These are phyloP conservation scores for Noctilio leporinus DNA, from an alignment of 2,113 vertebrate species.

Conservation along the genomic window DNA sequence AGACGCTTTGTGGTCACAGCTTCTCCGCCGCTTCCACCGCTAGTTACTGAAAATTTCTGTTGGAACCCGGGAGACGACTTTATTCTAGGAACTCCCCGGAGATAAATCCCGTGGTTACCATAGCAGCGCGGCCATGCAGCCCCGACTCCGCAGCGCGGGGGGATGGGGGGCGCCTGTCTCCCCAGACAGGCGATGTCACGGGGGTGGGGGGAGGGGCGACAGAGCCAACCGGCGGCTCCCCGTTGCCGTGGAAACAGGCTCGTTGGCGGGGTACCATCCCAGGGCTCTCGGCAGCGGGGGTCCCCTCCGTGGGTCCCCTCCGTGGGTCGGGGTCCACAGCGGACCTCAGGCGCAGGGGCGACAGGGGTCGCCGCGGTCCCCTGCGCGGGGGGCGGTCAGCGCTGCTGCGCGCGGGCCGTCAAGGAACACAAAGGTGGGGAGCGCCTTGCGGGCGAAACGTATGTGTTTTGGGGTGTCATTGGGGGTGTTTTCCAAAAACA, in stretches of 20 bases:
- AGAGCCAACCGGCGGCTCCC: slow-evolving; percentile 49
- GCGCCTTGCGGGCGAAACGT: neutral
- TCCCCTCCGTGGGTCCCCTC: too few species aligned
- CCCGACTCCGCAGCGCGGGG: too few species aligned
- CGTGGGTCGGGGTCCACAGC: too few species aligned
- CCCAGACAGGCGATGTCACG: slow-evolving; percentile 46
- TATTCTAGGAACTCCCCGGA: slow-evolving; percentile 41
- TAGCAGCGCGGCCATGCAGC: slow-evolving; percentile 3
- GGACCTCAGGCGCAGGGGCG: too few species aligned
- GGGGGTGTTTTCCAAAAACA: neutral
- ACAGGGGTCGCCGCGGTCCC: too few species aligned
- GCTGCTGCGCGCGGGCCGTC: neutral
- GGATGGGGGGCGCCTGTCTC: too few species aligned
- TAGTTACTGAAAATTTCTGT: slow-evolving; percentile 31
- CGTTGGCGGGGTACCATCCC: neutral
- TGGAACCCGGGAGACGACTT: slow-evolving; percentile 20
- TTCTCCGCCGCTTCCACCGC: neutral
- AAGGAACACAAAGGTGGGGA: neutral
- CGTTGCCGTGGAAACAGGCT: slow-evolving; percentile 57
- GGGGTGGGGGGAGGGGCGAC: slow-evolving; percentile 59
- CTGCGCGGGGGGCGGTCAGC: too few species aligned
- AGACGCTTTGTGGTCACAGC: neutral
- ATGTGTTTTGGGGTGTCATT: neutral
- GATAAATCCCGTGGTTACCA: slow-evolving; percentile 44
- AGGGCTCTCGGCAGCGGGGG: slow-evolving; percentile 1